phyloP scores from a whole-genome alignment of 2,888 invertebrate species.

The Drosophila subquinaria region DNA sequence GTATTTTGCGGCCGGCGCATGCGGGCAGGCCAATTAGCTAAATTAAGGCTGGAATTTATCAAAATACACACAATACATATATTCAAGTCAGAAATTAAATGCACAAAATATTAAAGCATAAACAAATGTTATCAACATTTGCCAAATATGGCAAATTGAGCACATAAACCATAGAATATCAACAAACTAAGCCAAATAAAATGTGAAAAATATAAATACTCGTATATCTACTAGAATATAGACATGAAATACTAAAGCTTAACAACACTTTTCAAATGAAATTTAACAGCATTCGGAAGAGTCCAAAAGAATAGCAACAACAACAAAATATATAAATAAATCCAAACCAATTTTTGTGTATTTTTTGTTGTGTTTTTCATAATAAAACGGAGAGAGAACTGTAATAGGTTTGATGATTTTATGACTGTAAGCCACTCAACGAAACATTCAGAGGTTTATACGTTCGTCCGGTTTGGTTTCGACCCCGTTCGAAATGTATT shows the following conservation, averaged over 20 bases:
- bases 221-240: background rate
- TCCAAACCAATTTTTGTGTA: constrained; percentile 22
- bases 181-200: constrained; percentile 5
- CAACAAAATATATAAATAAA: constrained; percentile 23
- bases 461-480: constrained; percentile 47
- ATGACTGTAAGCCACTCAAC: constrained; percentile 72
- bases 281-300: constrained; percentile 50
- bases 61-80: background rate
- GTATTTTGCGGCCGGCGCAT: constrained; percentile 64
- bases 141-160: constrained; percentile 29
- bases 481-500: constrained; percentile 15
- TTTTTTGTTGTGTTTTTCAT: constrained; percentile 7
- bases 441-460: constrained; percentile 44
- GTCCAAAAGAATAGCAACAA: constrained; percentile 19
- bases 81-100: constrained; percentile 26
- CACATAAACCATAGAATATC: constrained; percentile 25
- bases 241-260: constrained; percentile 10
- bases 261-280: constrained; percentile 33
- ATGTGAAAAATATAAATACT: background rate
- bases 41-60: constrained; percentile 53
- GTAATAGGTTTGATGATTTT: constrained; percentile 81
- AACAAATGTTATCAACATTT: constrained; percentile 14
- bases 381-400: constrained; percentile 44
- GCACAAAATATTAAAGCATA: constrained; percentile 17
- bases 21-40: constrained; percentile 64